These are phyloP conservation scores for Pachypeltis micranthus DNA, from an alignment of 1,140 invertebrate genomes.

Conservation along the genomic window DNA sequence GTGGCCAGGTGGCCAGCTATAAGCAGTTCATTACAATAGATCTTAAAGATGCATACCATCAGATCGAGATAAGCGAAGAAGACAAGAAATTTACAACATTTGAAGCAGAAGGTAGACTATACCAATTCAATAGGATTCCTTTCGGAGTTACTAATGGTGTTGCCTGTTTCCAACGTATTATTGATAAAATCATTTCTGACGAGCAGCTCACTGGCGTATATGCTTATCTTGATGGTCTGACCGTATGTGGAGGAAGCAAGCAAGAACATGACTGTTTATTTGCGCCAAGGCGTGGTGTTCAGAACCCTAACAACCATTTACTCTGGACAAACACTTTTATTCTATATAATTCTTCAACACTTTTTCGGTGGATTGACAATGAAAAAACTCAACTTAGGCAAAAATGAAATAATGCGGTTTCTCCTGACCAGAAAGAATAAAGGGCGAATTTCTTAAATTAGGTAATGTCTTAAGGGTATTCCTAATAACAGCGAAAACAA, in stretches of 20 bases:
- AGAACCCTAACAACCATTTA: too few species aligned
- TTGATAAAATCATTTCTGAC: conserved; percentile 7
- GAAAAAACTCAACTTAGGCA: too few species aligned
- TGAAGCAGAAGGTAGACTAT: background rate
- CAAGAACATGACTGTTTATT: background rate
- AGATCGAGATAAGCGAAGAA: background rate
- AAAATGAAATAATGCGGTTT: too few species aligned
- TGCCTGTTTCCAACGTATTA: conserved; percentile 13
- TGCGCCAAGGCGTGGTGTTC: too few species aligned
- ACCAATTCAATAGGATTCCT: conserved; percentile 30
- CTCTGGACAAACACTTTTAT: too few species aligned
- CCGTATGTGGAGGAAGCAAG: background rate
- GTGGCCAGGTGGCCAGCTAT: background rate
- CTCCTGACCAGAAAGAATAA: too few species aligned
- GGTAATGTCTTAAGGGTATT: too few species aligned
- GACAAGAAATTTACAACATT: conserved; percentile 4
- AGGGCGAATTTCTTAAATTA: too few species aligned
- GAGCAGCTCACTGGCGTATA: background rate
- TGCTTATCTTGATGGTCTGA: background rate
- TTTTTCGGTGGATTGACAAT: too few species aligned
- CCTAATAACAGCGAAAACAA: too few species aligned
- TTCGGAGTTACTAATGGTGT: conserved; percentile 25
- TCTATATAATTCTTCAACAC: too few species aligned
- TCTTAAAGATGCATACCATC: conserved; percentile 4
- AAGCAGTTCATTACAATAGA: conserved; percentile 1